These are phyloP conservation scores for Neostethus bicornis DNA, from an alignment of 2,797 vertebrate genomes.

Conservation along the genomic window DNA sequence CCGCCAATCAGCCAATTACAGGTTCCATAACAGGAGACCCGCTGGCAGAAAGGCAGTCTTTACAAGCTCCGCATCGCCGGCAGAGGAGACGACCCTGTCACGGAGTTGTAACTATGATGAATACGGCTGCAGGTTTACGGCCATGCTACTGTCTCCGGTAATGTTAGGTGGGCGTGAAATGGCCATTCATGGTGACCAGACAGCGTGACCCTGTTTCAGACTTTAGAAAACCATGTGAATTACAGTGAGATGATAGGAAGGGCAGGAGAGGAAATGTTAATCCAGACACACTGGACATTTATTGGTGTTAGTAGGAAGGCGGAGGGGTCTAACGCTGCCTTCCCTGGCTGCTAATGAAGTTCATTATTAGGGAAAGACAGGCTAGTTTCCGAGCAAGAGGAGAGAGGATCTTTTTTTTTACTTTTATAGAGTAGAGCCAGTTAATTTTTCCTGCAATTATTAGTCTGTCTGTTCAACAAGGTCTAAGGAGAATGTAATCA, in stretches of 20 bases:
- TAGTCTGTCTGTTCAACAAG: conserved; percentile 37
- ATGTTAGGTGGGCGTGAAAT: conserved; percentile 59
- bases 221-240: conserved; percentile 41
- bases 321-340: conserved; percentile 26
- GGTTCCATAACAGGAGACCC: conserved; percentile 71
- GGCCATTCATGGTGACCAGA: conserved; percentile 33
- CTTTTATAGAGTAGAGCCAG: conserved; percentile 41
- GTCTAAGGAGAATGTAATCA: conserved; percentile 43
- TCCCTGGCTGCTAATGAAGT: conserved; percentile 43
- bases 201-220: conserved; percentile 39
- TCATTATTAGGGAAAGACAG: conserved; percentile 21
- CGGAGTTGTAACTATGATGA: conserved; percentile 82
- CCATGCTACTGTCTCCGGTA: conserved; percentile 55
- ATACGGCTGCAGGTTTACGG: conserved; percentile 69
- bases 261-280: conserved; percentile 40
- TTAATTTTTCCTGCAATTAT: conserved; percentile 59
- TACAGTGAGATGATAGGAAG: conserved; percentile 35
- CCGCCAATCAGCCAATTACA: conserved; percentile 83
- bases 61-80: conserved; percentile 69
- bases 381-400: conserved; percentile 28
- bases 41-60: conserved; percentile 66
- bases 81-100: conserved; percentile 72
- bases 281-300: conserved; percentile 37
- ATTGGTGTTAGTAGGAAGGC: conserved; percentile 43
- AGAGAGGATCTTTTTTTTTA: conserved; percentile 12